Evolutionary conservation across 2,888 invertebrate genomes (phyloP).

Genomic region (Balanococcus diminutus): DNA sequence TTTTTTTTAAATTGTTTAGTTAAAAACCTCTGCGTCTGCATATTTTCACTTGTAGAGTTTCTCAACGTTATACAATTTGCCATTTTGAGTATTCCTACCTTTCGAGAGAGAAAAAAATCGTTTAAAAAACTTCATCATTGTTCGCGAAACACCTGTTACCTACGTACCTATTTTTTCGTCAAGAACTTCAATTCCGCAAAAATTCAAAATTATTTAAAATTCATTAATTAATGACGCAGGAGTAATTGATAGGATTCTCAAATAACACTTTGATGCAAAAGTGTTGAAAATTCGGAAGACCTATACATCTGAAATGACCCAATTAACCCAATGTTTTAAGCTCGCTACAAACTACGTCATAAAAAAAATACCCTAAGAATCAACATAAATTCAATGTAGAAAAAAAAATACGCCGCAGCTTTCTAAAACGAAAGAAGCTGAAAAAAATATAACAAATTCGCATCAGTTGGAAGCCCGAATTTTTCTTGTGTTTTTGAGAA

Average conservation of each 20-base stretch:
- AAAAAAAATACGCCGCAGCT: background rate
- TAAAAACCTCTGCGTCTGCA: background rate
- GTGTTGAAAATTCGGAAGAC: background rate
- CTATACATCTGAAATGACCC: background rate
- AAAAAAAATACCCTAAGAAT: background rate
- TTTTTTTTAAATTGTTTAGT: background rate
- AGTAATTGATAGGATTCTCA: background rate
- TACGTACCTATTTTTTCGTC: background rate
- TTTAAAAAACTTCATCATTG: background rate
- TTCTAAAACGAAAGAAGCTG: background rate
- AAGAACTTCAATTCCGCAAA: background rate
- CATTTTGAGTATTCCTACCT: no score
- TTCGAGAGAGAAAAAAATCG: background rate
- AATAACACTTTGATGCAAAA: background rate
- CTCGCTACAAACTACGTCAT: background rate
- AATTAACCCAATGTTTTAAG: background rate
- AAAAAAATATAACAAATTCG: background rate
- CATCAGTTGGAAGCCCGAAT: conserved; percentile 14
- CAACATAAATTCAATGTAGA: background rate
- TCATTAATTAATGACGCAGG: background rate
- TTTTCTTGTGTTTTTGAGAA: background rate
- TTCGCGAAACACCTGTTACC: background rate
- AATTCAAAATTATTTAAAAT: background rate
- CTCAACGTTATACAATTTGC: no score
- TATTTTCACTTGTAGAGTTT: no score